phyloP scores from a whole-genome alignment of 2,113 vertebrate species.

The Tachycineta bicolor region DNA sequence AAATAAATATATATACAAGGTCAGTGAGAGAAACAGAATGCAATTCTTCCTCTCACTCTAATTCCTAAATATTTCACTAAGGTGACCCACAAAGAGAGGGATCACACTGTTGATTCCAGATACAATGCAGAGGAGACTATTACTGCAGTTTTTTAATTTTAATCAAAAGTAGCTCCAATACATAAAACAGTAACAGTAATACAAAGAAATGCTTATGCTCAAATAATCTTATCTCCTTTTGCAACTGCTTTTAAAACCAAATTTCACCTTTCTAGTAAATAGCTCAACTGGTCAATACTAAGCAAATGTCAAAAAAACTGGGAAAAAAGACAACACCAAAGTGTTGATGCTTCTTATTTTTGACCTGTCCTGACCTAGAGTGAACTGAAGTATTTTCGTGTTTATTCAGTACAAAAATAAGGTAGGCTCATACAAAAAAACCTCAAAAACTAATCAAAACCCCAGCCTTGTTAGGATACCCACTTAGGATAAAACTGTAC shows the following conservation, averaged over 20 bases:
- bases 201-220: not conserved
- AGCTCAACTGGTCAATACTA: not conserved
- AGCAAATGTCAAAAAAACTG: not conserved
- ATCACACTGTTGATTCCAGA: not conserved
- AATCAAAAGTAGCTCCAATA: not conserved
- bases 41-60: not conserved
- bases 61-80: not conserved
- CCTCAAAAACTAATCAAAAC: not conserved
- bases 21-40: not conserved
- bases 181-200: not conserved
- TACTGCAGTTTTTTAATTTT: not conserved
- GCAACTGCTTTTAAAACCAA: not conserved
- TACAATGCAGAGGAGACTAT: not conserved
- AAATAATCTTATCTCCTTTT: not conserved
- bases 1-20: not conserved
- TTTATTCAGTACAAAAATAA: not conserved
- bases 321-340: not conserved
- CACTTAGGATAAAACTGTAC: not conserved
- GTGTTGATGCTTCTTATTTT: not conserved
- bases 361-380: not conserved
- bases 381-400: not conserved
- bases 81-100: not conserved
- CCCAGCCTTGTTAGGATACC: not conserved
- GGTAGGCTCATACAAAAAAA: not conserved
- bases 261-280: not conserved